Base-by-base conservation (phyloP, 2,113 vertebrate species). In the Isichthys henryi region DNA sequence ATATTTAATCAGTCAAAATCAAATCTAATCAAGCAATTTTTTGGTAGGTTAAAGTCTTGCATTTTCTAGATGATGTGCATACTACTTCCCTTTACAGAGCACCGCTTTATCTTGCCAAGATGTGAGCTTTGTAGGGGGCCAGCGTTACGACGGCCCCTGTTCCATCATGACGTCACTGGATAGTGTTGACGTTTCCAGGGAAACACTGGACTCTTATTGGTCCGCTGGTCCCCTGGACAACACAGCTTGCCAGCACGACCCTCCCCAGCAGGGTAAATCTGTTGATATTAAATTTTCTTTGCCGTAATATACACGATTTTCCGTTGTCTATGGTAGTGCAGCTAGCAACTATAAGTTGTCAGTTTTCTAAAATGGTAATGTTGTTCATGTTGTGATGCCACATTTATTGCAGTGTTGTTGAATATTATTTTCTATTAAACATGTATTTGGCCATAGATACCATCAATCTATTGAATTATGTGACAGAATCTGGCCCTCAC, bases 181-280 rank as follows among this genome's bases (percentile, higher is more conserved):
- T 95, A 94, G 93, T 95, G 95, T 96, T 95, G 96, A 95, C 88
- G 96, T 98, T 96, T 96, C 97, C 97, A 97, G 95, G 96, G 97
- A 97, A 92, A 98, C 97, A 84, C 95, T 96, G 95, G 95, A 96
- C 89, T 95, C 97, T 87, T 92, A 95, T 92, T 97, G 97, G 97
- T 88, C 94, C 91, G 89, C 92, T 91, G 96, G 95, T 96, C 95
- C 95, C 94, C 93, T 92, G 90, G 95, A 96, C 95, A 74, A 93
- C 92, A 66, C 91, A 90, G 92, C 91, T 90, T 91, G 90, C 93
- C 94, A 92, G 92, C 94, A 92, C 91, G 94, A 94, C 92, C 90
- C 93, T 5, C 90, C 87, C 52, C 88, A 92, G 87, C 94, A 93
- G 88, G 93, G 95, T 96, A 93, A 95, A 92, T 92, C 39, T 88